Percentiles rank a stretch among this genome's conserved stretches.
phyloP scores from a whole-genome alignment of 2,888 invertebrate genomes.

The Tetramorium bicarinatum region DNA sequence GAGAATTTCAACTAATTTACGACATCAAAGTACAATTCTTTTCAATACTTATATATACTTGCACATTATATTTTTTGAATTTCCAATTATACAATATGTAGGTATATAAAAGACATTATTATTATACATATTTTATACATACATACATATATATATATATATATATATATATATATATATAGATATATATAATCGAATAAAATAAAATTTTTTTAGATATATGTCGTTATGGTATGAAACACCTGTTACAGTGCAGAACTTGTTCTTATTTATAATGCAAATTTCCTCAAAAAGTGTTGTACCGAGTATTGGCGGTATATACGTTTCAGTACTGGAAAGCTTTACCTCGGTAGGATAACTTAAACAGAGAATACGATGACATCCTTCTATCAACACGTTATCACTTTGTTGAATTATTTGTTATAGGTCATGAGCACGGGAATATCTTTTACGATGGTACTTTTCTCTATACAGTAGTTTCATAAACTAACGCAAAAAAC shows the following conservation, averaged over 20 bases:
- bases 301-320: background rate
- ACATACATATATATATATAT: background rate
- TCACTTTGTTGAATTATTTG: constrained; percentile 1
- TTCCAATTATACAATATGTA: too few relatives aligned
- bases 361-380: background rate
- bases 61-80: too few relatives aligned
- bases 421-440: background rate
- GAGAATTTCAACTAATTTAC: too few relatives aligned
- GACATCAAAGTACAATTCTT: too few relatives aligned
- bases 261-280: background rate
- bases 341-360: background rate
- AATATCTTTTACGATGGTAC: background rate
- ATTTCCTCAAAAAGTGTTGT: background rate
- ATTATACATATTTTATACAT: too few relatives aligned
- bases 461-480: background rate
- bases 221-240: constrained; percentile 5
- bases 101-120: too few relatives aligned
- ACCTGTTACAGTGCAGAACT: background rate
- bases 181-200: background rate
- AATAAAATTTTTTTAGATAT: constrained; percentile 13
- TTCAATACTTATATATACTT: too few relatives aligned
- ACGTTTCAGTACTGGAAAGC: background rate
- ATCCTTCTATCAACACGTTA: background rate
- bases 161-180: background rate
- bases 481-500: background rate